Conservation (phyloP, 2,113 vertebrate genomes). For the Silurus glanis region DNA sequence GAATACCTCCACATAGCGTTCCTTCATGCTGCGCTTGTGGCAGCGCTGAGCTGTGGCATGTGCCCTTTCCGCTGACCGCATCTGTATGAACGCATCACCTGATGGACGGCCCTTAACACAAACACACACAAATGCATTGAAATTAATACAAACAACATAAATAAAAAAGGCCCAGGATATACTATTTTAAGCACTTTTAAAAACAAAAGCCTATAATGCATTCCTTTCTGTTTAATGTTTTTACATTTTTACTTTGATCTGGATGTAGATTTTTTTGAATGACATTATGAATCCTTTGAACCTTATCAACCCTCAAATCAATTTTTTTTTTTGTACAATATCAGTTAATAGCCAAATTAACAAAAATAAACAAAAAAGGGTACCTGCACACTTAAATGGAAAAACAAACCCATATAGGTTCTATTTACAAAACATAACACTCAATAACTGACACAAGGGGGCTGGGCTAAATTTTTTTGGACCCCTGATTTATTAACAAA, state of each 20-base stretch:
- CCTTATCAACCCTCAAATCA: neutral
- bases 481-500: neutral
- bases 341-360: neutral
- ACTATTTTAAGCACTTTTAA: neutral
- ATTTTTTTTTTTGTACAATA: neutral
- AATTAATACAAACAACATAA: neutral
- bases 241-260: neutral
- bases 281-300: neutral
- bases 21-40: slow-evolving; percentile 90
- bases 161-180: neutral
- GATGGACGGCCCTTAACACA: slow-evolving; percentile 85
- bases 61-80: slow-evolving; percentile 87
- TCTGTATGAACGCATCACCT: slow-evolving; percentile 96
- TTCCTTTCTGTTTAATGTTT: neutral
- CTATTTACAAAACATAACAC: slow-evolving; percentile 38
- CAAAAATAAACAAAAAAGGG: neutral
- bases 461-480: neutral
- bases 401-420: slow-evolving; percentile 21
- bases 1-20: slow-evolving; percentile 96
- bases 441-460: neutral
- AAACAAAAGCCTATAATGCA: neutral
- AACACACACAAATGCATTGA: neutral
- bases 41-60: slow-evolving; percentile 86
- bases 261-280: neutral
- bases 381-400: neutral